Conservation (phyloP, 2,113 vertebrate genomes). For the Conger conger region DNA sequence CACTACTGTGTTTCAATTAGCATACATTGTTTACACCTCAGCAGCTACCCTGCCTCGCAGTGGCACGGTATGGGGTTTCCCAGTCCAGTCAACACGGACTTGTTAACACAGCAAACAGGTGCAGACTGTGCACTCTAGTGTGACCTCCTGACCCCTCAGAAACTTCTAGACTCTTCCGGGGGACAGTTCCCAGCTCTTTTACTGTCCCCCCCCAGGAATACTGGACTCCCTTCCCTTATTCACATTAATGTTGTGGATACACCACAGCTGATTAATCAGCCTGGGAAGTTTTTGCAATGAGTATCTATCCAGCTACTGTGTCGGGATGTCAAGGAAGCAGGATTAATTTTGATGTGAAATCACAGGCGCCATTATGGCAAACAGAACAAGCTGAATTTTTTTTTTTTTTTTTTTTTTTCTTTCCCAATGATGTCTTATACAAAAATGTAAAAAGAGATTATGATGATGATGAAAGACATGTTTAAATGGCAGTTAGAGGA, state of each 20-base stretch:
- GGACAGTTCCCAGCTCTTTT: background rate
- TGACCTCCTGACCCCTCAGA: conserved; percentile 40
- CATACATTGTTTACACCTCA: background rate
- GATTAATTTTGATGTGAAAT: background rate
- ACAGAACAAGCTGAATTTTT: background rate
- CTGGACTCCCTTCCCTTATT: background rate
- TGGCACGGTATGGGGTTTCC: background rate
- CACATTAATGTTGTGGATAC: background rate
- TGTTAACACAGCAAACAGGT: conserved; percentile 43
- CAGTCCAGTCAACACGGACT: conserved; percentile 11
- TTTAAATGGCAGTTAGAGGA: too few relatives aligned
- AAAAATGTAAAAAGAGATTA: too few relatives aligned
- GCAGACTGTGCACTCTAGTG: conserved; percentile 25
- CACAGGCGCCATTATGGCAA: background rate
- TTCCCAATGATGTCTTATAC: too few relatives aligned
- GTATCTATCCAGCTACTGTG: background rate
- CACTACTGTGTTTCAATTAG: conserved; percentile 10
- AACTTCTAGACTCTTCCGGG: background rate
- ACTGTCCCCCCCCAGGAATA: background rate
- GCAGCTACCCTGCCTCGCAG: background rate
- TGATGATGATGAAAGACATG: too few relatives aligned
- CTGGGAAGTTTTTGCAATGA: background rate
- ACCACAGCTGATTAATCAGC: background rate
- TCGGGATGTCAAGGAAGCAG: background rate
- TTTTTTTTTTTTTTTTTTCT: background rate